Evolutionary conservation across 2,888 invertebrate species (phyloP), one percentile per base, ranked within the genome.

Genomic region (Ectropis crepuscularia): DNA sequence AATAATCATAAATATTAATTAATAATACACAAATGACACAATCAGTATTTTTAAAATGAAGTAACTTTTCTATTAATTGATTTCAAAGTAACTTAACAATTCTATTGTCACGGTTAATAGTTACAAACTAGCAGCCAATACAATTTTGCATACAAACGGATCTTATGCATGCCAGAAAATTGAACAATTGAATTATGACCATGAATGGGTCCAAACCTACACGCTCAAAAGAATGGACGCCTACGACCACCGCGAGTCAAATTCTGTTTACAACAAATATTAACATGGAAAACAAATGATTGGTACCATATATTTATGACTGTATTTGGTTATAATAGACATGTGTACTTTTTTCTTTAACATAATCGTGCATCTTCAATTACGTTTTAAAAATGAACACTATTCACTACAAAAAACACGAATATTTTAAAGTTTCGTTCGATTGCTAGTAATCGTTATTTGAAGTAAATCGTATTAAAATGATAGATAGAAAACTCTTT

Each of bases 181-280:
- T 54, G 80, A 86, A 88, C 89, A 88, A 90, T 87, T 85, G 86
- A 85, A 86, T 82, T 81, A 79, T 76, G 72, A 73, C 76, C 82
- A 84, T 76, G 85, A 2, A 4, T 84, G 82, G 83, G 78, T 69
- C 65, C 73, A 72, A 75, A 67, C 83, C 82, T 81, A 88, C 87
- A 82, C 81, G 68, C 66, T 73, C 63, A 63, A 76, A 78, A 80
- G 75, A 81, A 79, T 76, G 76, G 76, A 82, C 87, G 77, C 89
- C 88, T 77, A 89, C 89, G 74, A 57, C 45, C 62, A 61, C 62
- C 68, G 72, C 79, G 81, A 80, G 85, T 87, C 83, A 82, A 87
- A 80, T 81, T 83, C 79, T 81, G 81, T 86, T 77, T 85, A 86
- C 87, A 87, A 84, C 83, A 79, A 73, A 83, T 77, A 74, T 80